Evolutionary conservation across 2,888 invertebrate species (phyloP), one percentile per base, ranked within the genome.

Genomic region (Augochlorella aurata): DNA sequence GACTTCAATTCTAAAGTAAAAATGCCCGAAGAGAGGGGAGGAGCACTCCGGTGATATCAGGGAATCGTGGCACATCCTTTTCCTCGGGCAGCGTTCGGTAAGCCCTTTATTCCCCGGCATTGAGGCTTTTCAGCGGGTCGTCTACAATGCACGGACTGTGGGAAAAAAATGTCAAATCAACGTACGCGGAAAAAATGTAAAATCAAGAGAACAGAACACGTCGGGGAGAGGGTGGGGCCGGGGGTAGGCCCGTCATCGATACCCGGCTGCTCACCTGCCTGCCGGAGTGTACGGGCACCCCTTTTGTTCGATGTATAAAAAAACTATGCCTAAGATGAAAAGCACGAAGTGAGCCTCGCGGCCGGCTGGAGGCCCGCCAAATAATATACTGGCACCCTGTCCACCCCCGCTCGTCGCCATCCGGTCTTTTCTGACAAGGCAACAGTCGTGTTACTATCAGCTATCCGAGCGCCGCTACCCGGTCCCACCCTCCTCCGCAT

Each of bases 361-460:
- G 92, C 91, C 90, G 90, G 90, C 91, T 93, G 93, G 93, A 93
- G 88, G 87, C 84, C 87, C 91, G 93, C 93, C 93, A 93, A 91
- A 93, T 93, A 93, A 93, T 93, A 93, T 93, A 92, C 92, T 87
- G 90, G 90, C 90, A 88, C 89, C 58, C 91, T 90, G 89, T 90
- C 87, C 84, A 74, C 75, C 75, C 82, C 68, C 68, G 52, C 77
- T 63, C 77, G 12, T 45, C 74, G 49, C 14, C 75, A 38, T 77
- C 65, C 73, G 70, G 52, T 63, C 71, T 69, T 79, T 66, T 74
- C 80, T 83, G 83, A 82, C 81, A 77, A 87, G 85, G 79, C 85
- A 83, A 79, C 86, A 80, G 85, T 74, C 85, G 82, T 77, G 87
- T 87, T 83, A 87, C 88, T 85, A 85, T 88, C 88, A 83, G 85